These are phyloP conservation scores for Myrmecobius fasciatus DNA, from an alignment of 2,113 vertebrate genomes.

Conservation along the genomic window DNA sequence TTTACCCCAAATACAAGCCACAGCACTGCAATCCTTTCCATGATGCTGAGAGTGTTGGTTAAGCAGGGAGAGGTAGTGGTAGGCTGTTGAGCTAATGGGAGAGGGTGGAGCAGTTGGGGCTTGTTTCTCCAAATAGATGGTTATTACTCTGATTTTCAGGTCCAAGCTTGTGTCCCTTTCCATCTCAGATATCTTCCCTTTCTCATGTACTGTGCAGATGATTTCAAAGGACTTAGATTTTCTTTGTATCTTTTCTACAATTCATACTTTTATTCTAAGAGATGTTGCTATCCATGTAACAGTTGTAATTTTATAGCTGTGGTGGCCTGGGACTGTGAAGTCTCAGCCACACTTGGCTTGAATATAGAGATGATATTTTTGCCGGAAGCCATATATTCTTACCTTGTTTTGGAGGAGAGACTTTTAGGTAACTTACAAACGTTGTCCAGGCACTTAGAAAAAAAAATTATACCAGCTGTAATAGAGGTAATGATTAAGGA, in stretches of 20 bases:
- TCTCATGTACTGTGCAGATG: not conserved
- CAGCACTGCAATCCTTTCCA: not conserved
- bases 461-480: slow-evolving; percentile 72
- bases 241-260: slow-evolving; percentile 5
- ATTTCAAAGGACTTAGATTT: not conserved
- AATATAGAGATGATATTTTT: slow-evolving; percentile 27
- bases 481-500: slow-evolving; percentile 47
- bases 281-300: slow-evolving; percentile 35
- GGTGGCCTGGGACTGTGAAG: not conserved
- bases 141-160: not conserved
- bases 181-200: slow-evolving; percentile 10
- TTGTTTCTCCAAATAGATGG: not conserved
- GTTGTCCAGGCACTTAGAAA: slow-evolving; percentile 8
- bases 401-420: slow-evolving; percentile 64
- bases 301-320: slow-evolving; percentile 48
- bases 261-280: slow-evolving; percentile 34
- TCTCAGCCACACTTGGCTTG: slow-evolving; percentile 40
- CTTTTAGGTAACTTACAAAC: slow-evolving; percentile 48
- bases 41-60: not conserved
- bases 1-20: not conserved
- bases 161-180: not conserved
- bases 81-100: not conserved
- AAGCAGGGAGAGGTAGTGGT: not conserved
- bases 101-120: not conserved
- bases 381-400: not conserved